phyloP scores from a whole-genome alignment of 2,797 vertebrate genomes.

The Malurus splendens region DNA sequence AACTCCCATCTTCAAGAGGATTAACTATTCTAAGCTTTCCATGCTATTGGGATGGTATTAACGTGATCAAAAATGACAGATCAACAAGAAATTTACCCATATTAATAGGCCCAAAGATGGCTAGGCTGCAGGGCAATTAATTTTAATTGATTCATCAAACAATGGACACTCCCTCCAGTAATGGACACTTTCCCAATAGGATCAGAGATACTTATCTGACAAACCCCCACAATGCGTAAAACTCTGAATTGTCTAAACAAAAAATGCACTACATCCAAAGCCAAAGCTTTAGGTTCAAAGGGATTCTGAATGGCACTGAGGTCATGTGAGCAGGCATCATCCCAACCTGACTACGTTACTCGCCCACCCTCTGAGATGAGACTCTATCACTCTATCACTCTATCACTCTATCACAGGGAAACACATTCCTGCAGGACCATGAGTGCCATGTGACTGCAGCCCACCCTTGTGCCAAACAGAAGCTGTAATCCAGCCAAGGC shows the following conservation, averaged over 20 bases:
- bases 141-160: neutral
- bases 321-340: neutral
- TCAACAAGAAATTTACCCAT: neutral
- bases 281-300: neutral
- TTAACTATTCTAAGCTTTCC: neutral
- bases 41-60: neutral
- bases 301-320: neutral
- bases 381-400: neutral
- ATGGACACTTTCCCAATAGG: neutral
- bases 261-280: neutral
- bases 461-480: neutral
- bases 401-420: neutral
- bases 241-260: neutral
- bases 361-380: neutral
- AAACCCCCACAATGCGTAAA: neutral
- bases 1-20: neutral
- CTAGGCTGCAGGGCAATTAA: neutral
- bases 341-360: neutral
- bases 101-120: neutral
- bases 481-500: neutral
- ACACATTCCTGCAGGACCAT: neutral
- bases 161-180: neutral
- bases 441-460: no score
- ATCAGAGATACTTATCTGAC: neutral
- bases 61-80: neutral